Percentiles rank a stretch among this genome's conserved stretches.
Conservation (phyloP, 2,113 vertebrate genomes). For the Copsychus sechellarum region DNA sequence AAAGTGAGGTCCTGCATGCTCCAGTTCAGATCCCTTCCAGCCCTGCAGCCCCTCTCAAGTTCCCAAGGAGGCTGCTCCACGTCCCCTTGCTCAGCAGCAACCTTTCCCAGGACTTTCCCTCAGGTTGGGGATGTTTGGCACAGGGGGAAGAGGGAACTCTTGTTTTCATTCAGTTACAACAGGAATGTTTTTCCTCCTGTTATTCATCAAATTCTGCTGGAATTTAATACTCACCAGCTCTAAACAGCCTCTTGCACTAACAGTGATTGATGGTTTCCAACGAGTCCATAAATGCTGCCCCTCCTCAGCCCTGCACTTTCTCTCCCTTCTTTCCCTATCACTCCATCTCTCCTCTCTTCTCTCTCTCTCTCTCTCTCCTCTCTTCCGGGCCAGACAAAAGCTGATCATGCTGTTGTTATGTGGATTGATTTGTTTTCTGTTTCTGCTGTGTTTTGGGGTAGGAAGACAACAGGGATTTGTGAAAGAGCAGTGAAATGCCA, state of each 20-base stretch:
- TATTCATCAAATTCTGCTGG: slow-evolving; percentile 65
- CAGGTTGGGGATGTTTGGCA: neutral
- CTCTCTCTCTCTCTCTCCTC: neutral
- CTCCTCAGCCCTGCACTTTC: slow-evolving; percentile 61
- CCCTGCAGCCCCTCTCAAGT: neutral
- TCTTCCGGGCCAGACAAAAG: neutral
- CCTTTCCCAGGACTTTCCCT: neutral
- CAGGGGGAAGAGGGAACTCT: neutral
- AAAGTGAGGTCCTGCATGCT: neutral
- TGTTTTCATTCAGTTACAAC: slow-evolving; percentile 30
- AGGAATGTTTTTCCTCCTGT: slow-evolving; percentile 67
- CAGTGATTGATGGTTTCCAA: slow-evolving; percentile 68
- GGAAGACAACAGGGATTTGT: slow-evolving; percentile 41
- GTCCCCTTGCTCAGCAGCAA: neutral
- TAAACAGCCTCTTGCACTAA: slow-evolving; percentile 54
- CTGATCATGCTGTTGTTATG: slow-evolving; percentile 17
- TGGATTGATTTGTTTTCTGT: slow-evolving; percentile 65
- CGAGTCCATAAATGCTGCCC: slow-evolving; percentile 42
- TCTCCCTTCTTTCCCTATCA: slow-evolving; percentile 41
- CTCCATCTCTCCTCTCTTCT: slow-evolving; percentile 41
- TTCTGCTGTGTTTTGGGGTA: slow-evolving; percentile 47
- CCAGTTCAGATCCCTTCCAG: accelerated
- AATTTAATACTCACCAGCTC: slow-evolving; percentile 61
- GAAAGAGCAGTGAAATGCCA: slow-evolving; percentile 62
- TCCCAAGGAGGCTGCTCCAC: accelerated